These are phyloP conservation scores for Pipa parva DNA, from an alignment of 2,113 vertebrate genomes.

Conservation along the genomic window DNA sequence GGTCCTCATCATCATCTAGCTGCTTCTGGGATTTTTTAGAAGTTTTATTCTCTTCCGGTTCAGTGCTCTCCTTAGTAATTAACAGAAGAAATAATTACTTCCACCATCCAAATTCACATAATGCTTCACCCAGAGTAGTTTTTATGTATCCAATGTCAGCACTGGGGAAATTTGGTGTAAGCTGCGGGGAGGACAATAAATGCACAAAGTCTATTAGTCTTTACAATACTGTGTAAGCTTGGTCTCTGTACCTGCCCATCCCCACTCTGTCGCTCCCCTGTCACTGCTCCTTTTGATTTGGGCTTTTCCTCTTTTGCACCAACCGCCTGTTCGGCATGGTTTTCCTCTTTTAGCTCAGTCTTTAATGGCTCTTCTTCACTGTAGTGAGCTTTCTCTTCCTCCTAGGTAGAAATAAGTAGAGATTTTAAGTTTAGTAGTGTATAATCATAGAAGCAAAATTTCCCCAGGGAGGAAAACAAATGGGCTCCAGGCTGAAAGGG, in stretches of 20 bases:
- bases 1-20: conserved; percentile 90
- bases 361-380: conserved; percentile 80
- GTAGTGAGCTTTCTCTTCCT: conserved; percentile 76
- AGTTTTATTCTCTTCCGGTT: conserved; percentile 81
- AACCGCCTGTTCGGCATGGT: conserved; percentile 56
- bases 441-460: too few species aligned
- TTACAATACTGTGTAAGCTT: too few species aligned
- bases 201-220: too few species aligned
- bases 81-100: too few species aligned
- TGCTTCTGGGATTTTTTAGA: conserved; percentile 78
- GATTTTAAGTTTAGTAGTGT: too few species aligned
- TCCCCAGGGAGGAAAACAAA: too few species aligned
- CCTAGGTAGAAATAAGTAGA: not conserved
- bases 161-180: too few species aligned
- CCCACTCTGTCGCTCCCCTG: conserved; percentile 91
- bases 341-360: conserved; percentile 65
- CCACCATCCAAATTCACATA: too few species aligned
- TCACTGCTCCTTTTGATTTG: conserved; percentile 71
- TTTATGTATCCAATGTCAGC: too few species aligned
- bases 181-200: too few species aligned
- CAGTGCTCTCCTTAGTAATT: conserved; percentile 87
- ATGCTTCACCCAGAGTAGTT: too few species aligned
- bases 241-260: conserved; percentile 94
- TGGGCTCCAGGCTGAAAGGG: too few species aligned
- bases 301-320: conserved; percentile 65